Conservation (phyloP, 1,140 invertebrate genomes). For the Panulirus ornatus region DNA sequence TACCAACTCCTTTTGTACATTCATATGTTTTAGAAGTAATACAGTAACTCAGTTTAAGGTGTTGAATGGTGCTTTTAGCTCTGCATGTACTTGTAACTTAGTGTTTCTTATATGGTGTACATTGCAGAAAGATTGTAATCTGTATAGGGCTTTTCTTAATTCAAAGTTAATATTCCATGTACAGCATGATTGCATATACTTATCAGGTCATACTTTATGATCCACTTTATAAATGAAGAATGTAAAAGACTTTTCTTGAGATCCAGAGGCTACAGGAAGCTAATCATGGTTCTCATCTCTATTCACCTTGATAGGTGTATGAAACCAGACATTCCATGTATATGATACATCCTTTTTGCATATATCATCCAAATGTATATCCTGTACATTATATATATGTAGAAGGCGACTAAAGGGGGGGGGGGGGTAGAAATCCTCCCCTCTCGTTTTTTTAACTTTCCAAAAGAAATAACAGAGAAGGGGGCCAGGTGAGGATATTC, state of each 20-base stretch:
- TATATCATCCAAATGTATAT: too few species aligned
- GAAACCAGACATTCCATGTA: too few species aligned
- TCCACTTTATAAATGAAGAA: not conserved
- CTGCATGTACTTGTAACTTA: constrained; percentile 65
- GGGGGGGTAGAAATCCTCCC: too few species aligned
- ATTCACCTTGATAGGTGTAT: too few species aligned
- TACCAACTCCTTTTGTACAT: constrained; percentile 69
- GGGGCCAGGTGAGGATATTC: too few species aligned
- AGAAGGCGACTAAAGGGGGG: too few species aligned
- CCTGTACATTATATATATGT: too few species aligned
- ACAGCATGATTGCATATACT: constrained; percentile 28
- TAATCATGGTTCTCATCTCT: not conserved
- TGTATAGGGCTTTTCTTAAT: constrained; percentile 55
- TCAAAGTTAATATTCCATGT: constrained; percentile 32
- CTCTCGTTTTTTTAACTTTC: too few species aligned
- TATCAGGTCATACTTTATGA: not conserved
- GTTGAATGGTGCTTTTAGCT: constrained; percentile 69
- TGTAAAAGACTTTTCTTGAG: not conserved
- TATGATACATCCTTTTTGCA: too few species aligned
- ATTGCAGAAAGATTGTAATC: constrained; percentile 66
- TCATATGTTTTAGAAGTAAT: constrained; percentile 59
- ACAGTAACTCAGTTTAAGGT: constrained; percentile 49
- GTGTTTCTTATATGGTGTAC: constrained; percentile 47
- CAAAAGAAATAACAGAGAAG: too few species aligned
- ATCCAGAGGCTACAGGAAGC: not conserved